Percentiles rank a stretch among this genome's conserved stretches.
Conservation (phyloP, 2,113 vertebrate species). For the Petromus typicus region DNA sequence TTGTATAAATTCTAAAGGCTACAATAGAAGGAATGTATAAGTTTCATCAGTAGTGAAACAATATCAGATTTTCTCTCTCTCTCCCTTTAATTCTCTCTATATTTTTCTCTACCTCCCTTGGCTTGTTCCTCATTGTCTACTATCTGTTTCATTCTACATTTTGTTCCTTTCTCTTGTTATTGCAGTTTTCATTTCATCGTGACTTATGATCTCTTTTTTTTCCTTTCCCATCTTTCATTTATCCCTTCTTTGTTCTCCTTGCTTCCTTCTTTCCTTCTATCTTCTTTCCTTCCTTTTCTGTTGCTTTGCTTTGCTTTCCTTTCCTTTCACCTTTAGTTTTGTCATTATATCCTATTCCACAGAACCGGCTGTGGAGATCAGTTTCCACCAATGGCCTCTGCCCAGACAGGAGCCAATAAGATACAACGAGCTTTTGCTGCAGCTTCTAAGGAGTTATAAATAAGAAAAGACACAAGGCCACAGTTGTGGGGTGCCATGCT, state of each 20-base stretch:
- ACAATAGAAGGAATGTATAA: background rate
- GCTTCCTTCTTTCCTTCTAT: background rate
- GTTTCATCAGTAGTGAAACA: background rate
- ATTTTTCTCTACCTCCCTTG: no score
- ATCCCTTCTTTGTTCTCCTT: background rate
- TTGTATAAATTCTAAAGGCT: background rate
- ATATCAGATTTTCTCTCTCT: background rate
- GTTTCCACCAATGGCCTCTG: background rate
- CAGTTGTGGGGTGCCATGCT: background rate
- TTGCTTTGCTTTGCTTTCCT: slow-evolving; percentile 6
- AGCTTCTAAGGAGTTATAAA: background rate
- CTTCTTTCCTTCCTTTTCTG: no score
- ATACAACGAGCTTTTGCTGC: background rate
- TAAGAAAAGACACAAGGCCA: background rate
- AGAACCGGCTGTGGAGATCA: background rate
- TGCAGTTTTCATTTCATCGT: background rate
- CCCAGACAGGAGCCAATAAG: background rate
- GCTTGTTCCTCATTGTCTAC: background rate
- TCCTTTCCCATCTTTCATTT: background rate
- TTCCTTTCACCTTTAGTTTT: slow-evolving; percentile 1
- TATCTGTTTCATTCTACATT: background rate
- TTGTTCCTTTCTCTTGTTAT: background rate
- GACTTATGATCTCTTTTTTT: background rate
- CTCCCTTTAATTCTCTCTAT: no score
- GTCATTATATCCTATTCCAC: background rate